A percentile compares a stretch with the other conserved stretches of the same genome.
Evolutionary conservation across 2,797 vertebrate species (phyloP).

Genomic region (Masticophis lateralis): DNA sequence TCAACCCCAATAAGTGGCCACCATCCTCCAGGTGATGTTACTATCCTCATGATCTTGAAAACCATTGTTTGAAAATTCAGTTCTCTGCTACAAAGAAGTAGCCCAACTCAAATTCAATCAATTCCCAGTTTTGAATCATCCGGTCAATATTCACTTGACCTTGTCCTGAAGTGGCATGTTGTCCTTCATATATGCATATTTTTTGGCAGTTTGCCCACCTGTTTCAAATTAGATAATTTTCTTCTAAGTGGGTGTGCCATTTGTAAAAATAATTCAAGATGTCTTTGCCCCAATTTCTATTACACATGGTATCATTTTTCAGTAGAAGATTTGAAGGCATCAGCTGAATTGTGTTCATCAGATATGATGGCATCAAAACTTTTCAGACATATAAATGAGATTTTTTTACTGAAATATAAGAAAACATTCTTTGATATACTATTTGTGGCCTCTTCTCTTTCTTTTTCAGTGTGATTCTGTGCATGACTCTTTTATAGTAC

Average conservation of each 20-base stretch:
- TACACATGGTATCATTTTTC: neutral
- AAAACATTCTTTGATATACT: too few relatives aligned
- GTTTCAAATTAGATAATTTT: neutral
- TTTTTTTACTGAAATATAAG: neutral
- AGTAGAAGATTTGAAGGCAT: neutral
- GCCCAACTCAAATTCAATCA: neutral
- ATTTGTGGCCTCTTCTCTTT: too few relatives aligned
- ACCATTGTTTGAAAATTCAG: neutral
- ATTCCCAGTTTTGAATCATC: neutral
- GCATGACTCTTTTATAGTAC: too few relatives aligned
- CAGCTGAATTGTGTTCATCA: constrained; percentile 5
- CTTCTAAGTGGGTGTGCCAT: neutral
- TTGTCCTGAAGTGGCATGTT: neutral
- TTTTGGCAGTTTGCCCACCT: neutral
- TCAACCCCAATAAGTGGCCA: too few relatives aligned
- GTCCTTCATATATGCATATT: neutral
- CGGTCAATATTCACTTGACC: neutral
- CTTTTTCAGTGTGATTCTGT: too few relatives aligned
- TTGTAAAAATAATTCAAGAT: neutral
- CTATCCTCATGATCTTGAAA: neutral
- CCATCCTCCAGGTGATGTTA: too few relatives aligned
- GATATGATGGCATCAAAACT: neutral
- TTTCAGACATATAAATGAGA: neutral
- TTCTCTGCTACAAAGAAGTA: too few relatives aligned
- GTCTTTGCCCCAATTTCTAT: neutral